Evolutionary conservation across 2,113 vertebrate species (phyloP), one percentile per base, ranked within the genome.

Genomic region (Ageneiosus marmoratus): DNA sequence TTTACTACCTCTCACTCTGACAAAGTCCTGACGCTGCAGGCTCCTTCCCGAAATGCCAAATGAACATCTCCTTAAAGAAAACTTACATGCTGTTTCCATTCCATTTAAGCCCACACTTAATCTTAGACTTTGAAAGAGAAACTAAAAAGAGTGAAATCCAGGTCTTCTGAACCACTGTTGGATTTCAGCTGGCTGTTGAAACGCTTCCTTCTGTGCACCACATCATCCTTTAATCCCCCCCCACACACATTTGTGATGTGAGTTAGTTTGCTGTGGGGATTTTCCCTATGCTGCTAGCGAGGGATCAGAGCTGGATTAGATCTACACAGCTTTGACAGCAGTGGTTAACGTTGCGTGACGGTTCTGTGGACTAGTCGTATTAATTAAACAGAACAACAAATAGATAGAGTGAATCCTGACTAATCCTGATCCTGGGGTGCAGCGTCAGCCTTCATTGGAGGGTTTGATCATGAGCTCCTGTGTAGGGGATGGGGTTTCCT

Each of bases 251-350:
- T 72, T 72, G 6, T 74, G n/a, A 74, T 32, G 29, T 3, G 58
- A 76, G 46, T 75, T 29, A 20, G 22, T 32, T 65, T 18, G 70
- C 83, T 75, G 5, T 24, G 67, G 67, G 79, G 46, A 69, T 58
- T 82, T 79, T 73, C 73, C 55, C 37, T 34, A 22, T 5, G 7
- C 56, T 16, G 48, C 29, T 60, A 58, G 65, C 34, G 62, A 51
- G 58, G 70, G 74, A 82, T 77, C 81, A 67, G 62, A 11, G 24
- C 22, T 32, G 77, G 72, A 87, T 77, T 81, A 77, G 34, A 60
- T 70, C 83, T 76, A 37, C 41, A 65, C 27, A 22, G 63, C 46
- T 84, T 27, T 76, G 79, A 81, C 84, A 82, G 82, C 77, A 41
- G 69, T 18, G 58, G 62, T 81, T 83, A 46, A 37, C 37, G 69